Percentiles rank a stretch among this genome's conserved stretches.
phyloP scores from a whole-genome alignment of 2,797 vertebrate species.

The Otolemur crassicaudatus region DNA sequence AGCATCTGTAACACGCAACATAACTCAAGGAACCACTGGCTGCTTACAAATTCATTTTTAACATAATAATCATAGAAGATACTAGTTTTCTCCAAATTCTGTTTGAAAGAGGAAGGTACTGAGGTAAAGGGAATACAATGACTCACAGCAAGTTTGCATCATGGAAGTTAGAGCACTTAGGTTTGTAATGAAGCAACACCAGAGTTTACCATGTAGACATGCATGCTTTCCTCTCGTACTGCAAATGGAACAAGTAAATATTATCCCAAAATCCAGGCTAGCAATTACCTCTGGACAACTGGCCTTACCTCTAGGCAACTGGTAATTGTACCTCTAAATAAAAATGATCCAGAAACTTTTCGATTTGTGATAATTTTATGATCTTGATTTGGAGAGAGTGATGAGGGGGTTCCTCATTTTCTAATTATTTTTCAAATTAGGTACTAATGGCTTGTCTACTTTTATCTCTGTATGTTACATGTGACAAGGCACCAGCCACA shows the following conservation, averaged over 20 bases:
- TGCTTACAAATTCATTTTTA: neutral
- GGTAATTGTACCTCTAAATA: no score
- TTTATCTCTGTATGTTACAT: neutral
- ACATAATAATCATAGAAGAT: neutral
- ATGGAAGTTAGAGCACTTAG: neutral
- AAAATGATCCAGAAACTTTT: neutral
- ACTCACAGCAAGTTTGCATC: neutral
- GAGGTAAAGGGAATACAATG: neutral
- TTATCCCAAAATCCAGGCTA: neutral
- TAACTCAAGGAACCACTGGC: neutral
- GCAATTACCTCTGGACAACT: neutral
- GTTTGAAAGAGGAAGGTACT: neutral
- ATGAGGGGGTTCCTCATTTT: neutral
- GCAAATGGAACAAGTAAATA: neutral
- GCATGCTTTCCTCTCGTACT: neutral
- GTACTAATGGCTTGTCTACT: neutral
- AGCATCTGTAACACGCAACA: neutral
- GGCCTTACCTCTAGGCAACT: neutral
- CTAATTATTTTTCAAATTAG: neutral
- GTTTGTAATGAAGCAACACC: neutral
- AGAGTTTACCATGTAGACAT: neutral
- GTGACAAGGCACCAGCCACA: neutral
- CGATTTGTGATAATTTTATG: neutral
- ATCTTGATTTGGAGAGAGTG: neutral
- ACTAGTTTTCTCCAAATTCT: neutral